Conservation (phyloP, 2,113 vertebrate genomes). For the Phrynocephalus versicolor region DNA sequence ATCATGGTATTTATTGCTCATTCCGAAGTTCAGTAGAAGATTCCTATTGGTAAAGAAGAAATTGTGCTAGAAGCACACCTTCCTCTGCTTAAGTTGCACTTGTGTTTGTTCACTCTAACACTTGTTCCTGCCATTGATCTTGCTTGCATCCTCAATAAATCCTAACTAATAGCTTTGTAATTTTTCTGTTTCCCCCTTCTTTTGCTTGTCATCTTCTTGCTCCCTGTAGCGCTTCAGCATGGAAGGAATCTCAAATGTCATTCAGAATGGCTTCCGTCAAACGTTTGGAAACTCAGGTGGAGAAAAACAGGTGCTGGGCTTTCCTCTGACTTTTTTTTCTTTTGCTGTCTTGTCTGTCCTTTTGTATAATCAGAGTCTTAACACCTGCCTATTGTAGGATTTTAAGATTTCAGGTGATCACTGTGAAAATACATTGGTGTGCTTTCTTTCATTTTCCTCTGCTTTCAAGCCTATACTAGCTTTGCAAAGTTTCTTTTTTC, state of each 20-base stretch:
- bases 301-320: conserved; percentile 94
- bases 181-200: conserved; percentile 74
- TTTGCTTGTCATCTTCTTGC: conserved; percentile 68
- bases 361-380: conserved; percentile 46
- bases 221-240: conserved; percentile 93
- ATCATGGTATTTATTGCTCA: conserved; percentile 16
- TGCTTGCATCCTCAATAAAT: conserved; percentile 35
- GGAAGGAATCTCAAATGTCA: conserved; percentile 96
- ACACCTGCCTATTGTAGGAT: conserved; percentile 48
- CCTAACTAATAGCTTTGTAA: conserved; percentile 74
- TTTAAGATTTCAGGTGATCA: conserved; percentile 38
- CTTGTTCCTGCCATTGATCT: conserved; percentile 62
- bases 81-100: conserved; percentile 36
- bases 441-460: not conserved
- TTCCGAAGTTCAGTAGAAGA: not conserved
- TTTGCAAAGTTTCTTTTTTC: conserved; percentile 34
- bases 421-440: not conserved
- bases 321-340: conserved; percentile 63
- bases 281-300: conserved; percentile 92
- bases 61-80: conserved; percentile 49
- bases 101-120: conserved; percentile 53
- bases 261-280: conserved; percentile 97
- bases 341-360: conserved; percentile 62
- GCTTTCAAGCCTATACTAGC: not conserved
- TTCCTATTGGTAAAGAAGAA: conserved; percentile 5